Evolutionary conservation across 2,113 vertebrate species (phyloP).

Genomic region (Lampris incognitus): DNA sequence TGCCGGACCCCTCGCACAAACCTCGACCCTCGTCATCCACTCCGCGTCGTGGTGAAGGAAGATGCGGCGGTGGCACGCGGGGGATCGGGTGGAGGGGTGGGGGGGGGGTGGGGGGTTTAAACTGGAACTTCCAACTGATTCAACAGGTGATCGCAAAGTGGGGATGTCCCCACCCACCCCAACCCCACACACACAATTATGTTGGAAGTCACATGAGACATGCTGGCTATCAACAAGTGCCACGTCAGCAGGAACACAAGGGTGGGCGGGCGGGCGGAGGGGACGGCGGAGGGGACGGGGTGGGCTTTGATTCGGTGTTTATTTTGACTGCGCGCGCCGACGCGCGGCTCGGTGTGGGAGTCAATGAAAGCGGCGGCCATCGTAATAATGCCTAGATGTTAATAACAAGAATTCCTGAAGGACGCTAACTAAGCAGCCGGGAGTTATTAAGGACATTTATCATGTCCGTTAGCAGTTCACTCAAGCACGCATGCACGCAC

Average conservation of each 20-base stretch:
- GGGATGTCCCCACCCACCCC: constrained; percentile 30
- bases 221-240: constrained; percentile 65
- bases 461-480: constrained; percentile 68
- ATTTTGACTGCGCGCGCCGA: constrained; percentile 77
- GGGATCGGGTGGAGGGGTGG: too few species aligned
- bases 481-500: constrained; percentile 33
- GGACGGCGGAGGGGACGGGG: not conserved
- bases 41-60: not conserved
- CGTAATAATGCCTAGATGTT: constrained; percentile 81
- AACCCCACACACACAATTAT: constrained; percentile 21
- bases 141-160: constrained; percentile 60
- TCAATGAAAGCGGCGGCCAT: constrained; percentile 82
- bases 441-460: constrained; percentile 83
- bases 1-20: constrained; percentile 46
- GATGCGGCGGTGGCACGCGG: not conserved
- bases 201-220: constrained; percentile 49
- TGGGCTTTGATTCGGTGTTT: constrained; percentile 58
- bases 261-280: not conserved
- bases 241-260: constrained; percentile 62
- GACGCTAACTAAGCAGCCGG: constrained; percentile 64
- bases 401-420: constrained; percentile 79
- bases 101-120: not conserved
- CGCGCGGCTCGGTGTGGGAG: constrained; percentile 86
- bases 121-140: constrained; percentile 24
- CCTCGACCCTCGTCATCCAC: constrained; percentile 5